These are phyloP conservation scores for Mesaphorura yosii DNA, from an alignment of 1,140 invertebrate genomes.

Conservation along the genomic window DNA sequence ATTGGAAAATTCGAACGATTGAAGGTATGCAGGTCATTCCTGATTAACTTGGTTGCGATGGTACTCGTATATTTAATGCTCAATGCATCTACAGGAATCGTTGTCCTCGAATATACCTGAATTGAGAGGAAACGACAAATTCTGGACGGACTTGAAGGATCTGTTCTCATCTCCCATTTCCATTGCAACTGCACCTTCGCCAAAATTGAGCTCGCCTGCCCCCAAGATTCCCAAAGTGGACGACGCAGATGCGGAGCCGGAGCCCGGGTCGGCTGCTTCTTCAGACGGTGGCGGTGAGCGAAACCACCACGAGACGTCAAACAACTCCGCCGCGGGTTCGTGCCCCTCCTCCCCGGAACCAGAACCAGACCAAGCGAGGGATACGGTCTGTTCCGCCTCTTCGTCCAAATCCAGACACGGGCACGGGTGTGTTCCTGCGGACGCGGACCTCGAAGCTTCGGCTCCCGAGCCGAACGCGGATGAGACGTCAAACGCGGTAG, in stretches of 20 bases:
- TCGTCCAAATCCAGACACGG: too few relatives aligned
- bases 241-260: not conserved
- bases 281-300: not conserved
- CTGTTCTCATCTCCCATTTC: slow-evolving; percentile 3
- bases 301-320: not conserved
- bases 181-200: not conserved
- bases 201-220: not conserved
- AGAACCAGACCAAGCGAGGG: too few relatives aligned
- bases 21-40: slow-evolving; percentile 10
- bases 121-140: slow-evolving; percentile 18
- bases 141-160: slow-evolving; percentile 24
- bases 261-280: not conserved
- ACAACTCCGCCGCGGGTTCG: not conserved
- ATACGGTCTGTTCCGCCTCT: too few relatives aligned
- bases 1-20: slow-evolving; percentile 20
- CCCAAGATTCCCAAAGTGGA: not conserved
- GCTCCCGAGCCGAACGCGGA: too few relatives aligned
- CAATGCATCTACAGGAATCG: slow-evolving; percentile 13
- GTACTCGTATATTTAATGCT: not conserved
- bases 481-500: too few relatives aligned
- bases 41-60: slow-evolving; percentile 3
- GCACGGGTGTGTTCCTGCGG: too few relatives aligned
- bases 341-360: not conserved
- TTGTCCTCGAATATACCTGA: slow-evolving; percentile 20
- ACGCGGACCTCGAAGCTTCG: too few relatives aligned